Base-by-base conservation (phyloP, 35 echinoderm and acorn worm species). In the Stichopus chloronotus region DNA sequence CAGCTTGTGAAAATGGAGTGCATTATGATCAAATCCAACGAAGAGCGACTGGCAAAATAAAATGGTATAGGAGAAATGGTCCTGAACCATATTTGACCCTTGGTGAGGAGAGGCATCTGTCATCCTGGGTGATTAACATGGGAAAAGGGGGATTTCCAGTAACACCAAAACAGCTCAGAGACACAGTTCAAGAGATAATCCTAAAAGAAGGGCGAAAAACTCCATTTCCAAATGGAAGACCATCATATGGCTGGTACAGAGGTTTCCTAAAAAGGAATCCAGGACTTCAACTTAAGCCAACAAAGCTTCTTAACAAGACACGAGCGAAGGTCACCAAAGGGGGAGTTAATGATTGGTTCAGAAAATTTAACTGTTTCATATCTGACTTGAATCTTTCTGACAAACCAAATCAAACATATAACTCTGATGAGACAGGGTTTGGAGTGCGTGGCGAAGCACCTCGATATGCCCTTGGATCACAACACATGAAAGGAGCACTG, bases 1-100 rank as follows among this genome's bases (percentile, higher is more conserved):
- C 85, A 58, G 85, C 85, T 7, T n/a, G 22, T 8, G 58, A 58
- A 17, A 57, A 57, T 55, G 3, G 3, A 12, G 57, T 87, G 57
- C 85, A 87, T 30, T 87, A 87, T 61, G 85, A 87, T 57, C 23
- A 63, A 22, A 87, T 87, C 60, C 85, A 87, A 63, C 54, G 60
- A 61, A 63, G 85, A 58, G 85, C 60, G 23, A 58, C n/a, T n/a
- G n/a, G n/a, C 57, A 63, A 30, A 30, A 52, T 25, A 25, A 87
- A 87, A 55, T 87, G 85, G 53, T 63, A 63, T 61, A 11, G 57
- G 23, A 23, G 85, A 23, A 21, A 87, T 58, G 85, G 85, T 6
- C 85, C 56, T 19, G 21, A 58, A 87, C 10, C 85, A 25, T 23
- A 17, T 53, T 22, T 80, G 11, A 80, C 21, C 14, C 56, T 25